Conservation (phyloP, 1,140 invertebrate species). For the Oncopodura yosiiana region DNA sequence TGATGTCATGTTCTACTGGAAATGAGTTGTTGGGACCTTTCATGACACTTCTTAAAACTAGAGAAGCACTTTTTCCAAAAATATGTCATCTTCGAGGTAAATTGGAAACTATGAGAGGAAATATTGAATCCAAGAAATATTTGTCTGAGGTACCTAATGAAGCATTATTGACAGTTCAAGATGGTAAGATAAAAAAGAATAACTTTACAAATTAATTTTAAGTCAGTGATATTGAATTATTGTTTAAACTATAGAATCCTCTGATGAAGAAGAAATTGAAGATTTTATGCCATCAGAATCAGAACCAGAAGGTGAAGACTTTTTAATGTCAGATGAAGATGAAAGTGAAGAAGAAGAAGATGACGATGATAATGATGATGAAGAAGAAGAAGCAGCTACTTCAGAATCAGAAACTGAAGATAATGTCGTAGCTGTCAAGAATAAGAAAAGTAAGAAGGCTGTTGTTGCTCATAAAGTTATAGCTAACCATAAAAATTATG, state of each 20-base stretch:
- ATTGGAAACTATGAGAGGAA: conserved; percentile 40
- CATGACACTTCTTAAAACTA: conserved; percentile 50
- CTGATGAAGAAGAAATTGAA: conserved; percentile 33
- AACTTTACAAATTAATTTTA: conserved; percentile 46
- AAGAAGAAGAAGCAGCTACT: conserved; percentile 8
- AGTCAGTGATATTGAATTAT: conserved; percentile 38
- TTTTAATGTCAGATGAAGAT: conserved; percentile 29
- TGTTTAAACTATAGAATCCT: conserved; percentile 31
- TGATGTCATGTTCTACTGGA: conserved; percentile 50
- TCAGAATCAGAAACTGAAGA: conserved; percentile 9
- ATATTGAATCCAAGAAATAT: conserved; percentile 32
- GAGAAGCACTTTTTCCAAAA: conserved; percentile 46
- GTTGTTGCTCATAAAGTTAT: background rate
- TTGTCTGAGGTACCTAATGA: conserved; percentile 32
- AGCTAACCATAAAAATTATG: conserved; percentile 6
- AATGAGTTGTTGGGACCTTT: conserved; percentile 48
- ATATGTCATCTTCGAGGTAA: conserved; percentile 49
- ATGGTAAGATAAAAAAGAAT: conserved; percentile 25
- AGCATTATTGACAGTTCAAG: conserved; percentile 33
- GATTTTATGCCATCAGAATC: conserved; percentile 34
- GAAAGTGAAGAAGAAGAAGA: conserved; percentile 23
- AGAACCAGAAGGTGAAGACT: conserved; percentile 35
- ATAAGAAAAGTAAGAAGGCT: conserved; percentile 13
- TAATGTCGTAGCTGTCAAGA: conserved; percentile 5
- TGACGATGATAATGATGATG: conserved; percentile 30